Base-by-base conservation (phyloP, 2,797 vertebrate species). In the Scolopax bukidnonensis region DNA sequence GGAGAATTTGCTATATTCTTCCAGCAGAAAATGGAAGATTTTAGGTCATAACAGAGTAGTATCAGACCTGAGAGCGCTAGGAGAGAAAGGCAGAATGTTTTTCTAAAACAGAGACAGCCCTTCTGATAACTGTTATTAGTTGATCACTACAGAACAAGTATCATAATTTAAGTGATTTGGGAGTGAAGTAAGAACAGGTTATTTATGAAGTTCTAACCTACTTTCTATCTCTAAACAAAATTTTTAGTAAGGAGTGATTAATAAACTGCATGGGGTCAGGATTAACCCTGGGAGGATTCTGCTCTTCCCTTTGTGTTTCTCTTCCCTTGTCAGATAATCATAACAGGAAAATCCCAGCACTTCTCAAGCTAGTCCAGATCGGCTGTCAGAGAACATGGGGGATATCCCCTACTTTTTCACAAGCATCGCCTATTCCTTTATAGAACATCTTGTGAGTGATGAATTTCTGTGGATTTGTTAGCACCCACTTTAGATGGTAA, bases 21-120 rank as follows among this genome's bases (percentile, higher is more conserved):
- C 65, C 50, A 80, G 71, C 17, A 95, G 81, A 96, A 95, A 93
- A 79, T 45, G 30, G 33, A 87, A 77, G 67, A 77, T 85, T 90
- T 89, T 64, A 57, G 80, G 48, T 48, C 75, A 60, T 6, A n/a
- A 56, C 74, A 84, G 56, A 70, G 15, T 47, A 86, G 32, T 36
- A 38, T 54, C 48, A 84, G 74, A 60, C 48, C 63, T 27, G 33
- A 73, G 38, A 82, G 7, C 0, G 0, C 16, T 45, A 33, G 30
- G 30, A 65, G 14, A 60, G 20, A 73, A 81, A 63, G 53, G 51
- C 0, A 82, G 74, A 87, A 86, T 43, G 86, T 95, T 89, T 88
- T 95, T 86, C 84, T 71, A 65, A 80, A 77, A 78, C 51, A 54
- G 70, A 77, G 38, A 57, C 33, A 83, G 77, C 24, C 27, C 43